A percentile compares a stretch with the other conserved stretches of the same genome.
These are phyloP conservation scores for Gopherus flavomarginatus DNA, from an alignment of 2,113 vertebrate species.

Conservation along the genomic window DNA sequence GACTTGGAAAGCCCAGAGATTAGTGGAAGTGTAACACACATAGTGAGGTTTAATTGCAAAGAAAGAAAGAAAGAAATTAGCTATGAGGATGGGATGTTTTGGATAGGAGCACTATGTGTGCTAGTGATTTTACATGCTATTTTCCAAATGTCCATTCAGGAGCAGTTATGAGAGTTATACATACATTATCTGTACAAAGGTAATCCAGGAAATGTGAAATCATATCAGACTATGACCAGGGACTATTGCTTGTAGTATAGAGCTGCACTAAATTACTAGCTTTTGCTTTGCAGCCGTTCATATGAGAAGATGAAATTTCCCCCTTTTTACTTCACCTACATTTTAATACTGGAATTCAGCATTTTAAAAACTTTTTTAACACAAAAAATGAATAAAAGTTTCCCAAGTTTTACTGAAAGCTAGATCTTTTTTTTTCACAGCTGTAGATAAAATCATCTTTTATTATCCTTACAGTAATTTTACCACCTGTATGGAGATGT, in stretches of 20 bases:
- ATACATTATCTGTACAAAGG: neutral
- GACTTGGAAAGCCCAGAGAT: neutral
- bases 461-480: neutral
- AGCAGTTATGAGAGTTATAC: neutral
- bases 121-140: neutral
- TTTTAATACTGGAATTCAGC: fast-evolving
- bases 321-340: neutral
- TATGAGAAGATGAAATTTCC: neutral
- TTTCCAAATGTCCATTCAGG: neutral
- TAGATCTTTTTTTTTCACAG: neutral
- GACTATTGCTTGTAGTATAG: neutral
- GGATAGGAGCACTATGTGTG: neutral
- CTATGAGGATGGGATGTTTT: neutral
- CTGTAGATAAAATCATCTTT: neutral
- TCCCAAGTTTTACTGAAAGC: neutral
- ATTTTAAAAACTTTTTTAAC: neutral
- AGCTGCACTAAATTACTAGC: neutral
- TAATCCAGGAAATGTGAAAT: neutral
- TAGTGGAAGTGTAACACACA: neutral
- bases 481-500: neutral
- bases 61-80: neutral
- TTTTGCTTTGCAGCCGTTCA: neutral
- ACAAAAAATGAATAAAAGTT: constrained; percentile 19
- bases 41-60: neutral
- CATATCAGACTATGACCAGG: neutral